Conservation (phyloP, 2,888 invertebrate species). For the Cephus sareptanus region DNA sequence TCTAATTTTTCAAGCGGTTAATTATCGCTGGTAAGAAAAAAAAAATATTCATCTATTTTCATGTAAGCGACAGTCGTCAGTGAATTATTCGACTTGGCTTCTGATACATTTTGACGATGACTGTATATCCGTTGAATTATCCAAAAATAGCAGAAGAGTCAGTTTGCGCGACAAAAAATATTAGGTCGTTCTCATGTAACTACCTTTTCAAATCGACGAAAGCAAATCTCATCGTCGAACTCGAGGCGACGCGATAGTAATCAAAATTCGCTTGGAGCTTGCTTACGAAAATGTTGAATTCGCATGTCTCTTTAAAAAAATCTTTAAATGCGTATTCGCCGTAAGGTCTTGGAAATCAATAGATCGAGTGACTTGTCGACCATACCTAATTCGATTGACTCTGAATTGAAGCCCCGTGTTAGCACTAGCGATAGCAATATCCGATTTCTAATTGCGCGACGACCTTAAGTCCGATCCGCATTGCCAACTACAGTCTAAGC, state of each 20-base stretch:
- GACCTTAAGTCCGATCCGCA: neutral
- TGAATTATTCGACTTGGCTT: constrained; percentile 14
- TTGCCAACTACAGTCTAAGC: neutral
- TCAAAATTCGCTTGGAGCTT: neutral
- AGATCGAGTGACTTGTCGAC: neutral
- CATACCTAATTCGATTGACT: neutral
- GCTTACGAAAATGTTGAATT: neutral
- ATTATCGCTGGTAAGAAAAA: too few relatives aligned
- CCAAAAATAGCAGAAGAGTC: constrained; percentile 12
- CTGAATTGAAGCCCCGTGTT: neutral
- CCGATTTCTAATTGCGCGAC: neutral
- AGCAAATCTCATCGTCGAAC: neutral
- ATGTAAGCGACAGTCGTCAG: constrained; percentile 15
- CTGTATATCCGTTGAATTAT: constrained; percentile 19
- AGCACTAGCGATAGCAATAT: neutral
- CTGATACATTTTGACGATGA: neutral
- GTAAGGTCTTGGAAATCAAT: neutral
- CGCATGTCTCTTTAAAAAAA: neutral
- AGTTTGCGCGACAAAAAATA: neutral
- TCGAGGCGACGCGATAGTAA: neutral
- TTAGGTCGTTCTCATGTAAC: neutral
- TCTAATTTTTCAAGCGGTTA: too few relatives aligned
- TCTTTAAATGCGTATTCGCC: neutral
- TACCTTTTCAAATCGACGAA: neutral
- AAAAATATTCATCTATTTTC: constrained; percentile 1